phyloP scores from a whole-genome alignment of 2,888 invertebrate genomes.

The Pseudococcus viburni region DNA sequence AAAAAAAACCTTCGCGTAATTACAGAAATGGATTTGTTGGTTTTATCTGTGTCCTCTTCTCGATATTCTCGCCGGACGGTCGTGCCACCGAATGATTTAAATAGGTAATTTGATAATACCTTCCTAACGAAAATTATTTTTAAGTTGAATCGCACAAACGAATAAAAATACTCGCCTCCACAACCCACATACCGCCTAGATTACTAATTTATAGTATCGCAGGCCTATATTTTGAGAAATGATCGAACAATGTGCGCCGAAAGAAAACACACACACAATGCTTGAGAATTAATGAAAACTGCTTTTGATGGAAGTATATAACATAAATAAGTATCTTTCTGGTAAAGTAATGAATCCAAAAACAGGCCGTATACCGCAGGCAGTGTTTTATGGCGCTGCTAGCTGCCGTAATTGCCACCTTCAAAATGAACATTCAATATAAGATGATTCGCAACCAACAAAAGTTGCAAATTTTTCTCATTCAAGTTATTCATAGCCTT shows the following conservation, averaged over 20 bases:
- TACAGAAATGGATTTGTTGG: slow-evolving; percentile 20
- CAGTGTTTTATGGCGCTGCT: background rate
- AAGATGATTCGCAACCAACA: background rate
- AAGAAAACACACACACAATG: slow-evolving; percentile 31
- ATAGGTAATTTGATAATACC: background rate
- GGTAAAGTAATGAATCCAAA: slow-evolving; percentile 13
- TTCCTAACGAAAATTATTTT: background rate
- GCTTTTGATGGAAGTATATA: slow-evolving; percentile 12
- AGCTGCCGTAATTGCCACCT: background rate
- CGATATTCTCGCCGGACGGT: background rate
- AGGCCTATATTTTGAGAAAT: background rate
- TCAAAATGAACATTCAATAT: slow-evolving; percentile 14
- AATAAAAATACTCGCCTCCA: background rate
- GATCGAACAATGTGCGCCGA: slow-evolving; percentile 15
- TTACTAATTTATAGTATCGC: background rate
- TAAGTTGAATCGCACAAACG: background rate
- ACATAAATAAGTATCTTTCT: slow-evolving; percentile 1
- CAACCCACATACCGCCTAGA: background rate
- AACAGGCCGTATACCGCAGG: background rate
- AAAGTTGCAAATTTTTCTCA: slow-evolving; percentile 18
- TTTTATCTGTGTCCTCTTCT: background rate
- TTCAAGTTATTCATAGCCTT: background rate
- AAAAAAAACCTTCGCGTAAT: background rate
- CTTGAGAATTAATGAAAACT: slow-evolving; percentile 7
- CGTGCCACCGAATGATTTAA: background rate